Conservation (phyloP, 2,888 invertebrate genomes). For the Sinelater perroti region DNA sequence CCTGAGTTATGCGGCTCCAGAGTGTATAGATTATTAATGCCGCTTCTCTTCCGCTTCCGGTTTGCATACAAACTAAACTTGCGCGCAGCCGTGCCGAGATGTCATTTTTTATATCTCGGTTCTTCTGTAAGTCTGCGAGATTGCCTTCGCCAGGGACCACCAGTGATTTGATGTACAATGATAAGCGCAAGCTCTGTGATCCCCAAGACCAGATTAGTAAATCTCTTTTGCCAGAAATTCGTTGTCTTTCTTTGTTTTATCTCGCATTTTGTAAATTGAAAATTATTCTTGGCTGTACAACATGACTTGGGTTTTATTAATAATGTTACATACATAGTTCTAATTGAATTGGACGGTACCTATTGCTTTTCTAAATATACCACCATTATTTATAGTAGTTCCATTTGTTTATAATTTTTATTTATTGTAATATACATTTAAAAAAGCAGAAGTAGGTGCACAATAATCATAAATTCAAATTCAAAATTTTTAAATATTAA, state of each 20-base stretch:
- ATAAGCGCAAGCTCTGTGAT: constrained; percentile 15
- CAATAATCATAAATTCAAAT: too few species aligned
- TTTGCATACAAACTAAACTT: constrained; percentile 33
- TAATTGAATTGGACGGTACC: too few species aligned
- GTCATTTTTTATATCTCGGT: constrained; percentile 19
- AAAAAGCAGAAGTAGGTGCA: too few species aligned
- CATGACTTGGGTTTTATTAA: too few species aligned
- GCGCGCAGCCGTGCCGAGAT: constrained; percentile 19
- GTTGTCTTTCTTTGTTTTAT: not conserved
- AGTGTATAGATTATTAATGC: constrained; percentile 39
- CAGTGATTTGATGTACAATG: constrained; percentile 19
- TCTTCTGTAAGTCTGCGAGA: constrained; percentile 16
- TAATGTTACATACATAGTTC: too few species aligned
- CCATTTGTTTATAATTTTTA: too few species aligned
- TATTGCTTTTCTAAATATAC: too few species aligned
- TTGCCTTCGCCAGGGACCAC: constrained; percentile 14
- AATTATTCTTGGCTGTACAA: too few species aligned
- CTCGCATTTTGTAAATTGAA: constrained; percentile 4
- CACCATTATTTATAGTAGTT: too few species aligned
- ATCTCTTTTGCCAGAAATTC: constrained; percentile 9
- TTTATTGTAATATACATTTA: too few species aligned
- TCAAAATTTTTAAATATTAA: too few species aligned
- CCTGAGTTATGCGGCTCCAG: constrained; percentile 33
- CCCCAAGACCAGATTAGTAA: constrained; percentile 12
- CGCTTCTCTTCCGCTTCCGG: constrained; percentile 30